phyloP scores from a whole-genome alignment of 2,888 invertebrate species.

The Pyrocoelia pectoralis region DNA sequence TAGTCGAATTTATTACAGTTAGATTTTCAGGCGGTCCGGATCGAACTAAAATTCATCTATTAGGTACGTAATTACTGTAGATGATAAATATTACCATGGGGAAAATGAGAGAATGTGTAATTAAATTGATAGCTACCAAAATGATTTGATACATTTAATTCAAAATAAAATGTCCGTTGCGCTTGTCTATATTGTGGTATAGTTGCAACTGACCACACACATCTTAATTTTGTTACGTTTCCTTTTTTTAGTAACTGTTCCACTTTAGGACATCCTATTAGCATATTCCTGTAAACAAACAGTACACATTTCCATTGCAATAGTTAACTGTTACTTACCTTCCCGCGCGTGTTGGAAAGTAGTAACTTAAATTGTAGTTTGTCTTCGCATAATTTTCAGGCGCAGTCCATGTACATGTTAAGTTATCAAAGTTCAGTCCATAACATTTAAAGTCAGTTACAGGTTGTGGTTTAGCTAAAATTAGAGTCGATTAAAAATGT shows the following conservation, averaged over 20 bases:
- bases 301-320: not conserved
- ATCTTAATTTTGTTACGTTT: constrained; percentile 52
- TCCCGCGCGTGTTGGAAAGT: constrained; percentile 57
- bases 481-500: not conserved
- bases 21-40: constrained; percentile 63
- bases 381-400: constrained; percentile 67
- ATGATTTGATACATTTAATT: constrained; percentile 67
- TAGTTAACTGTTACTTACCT: constrained; percentile 45
- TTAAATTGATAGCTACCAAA: constrained; percentile 66
- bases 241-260: constrained; percentile 33
- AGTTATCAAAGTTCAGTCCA: constrained; percentile 75
- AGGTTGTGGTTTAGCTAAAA: constrained; percentile 67
- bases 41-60: constrained; percentile 54
- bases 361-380: constrained; percentile 63
- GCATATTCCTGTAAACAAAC: constrained; percentile 12
- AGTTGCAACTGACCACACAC: constrained; percentile 63
- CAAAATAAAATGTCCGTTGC: constrained; percentile 65
- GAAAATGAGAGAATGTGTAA: constrained; percentile 68
- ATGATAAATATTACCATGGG: constrained; percentile 55
- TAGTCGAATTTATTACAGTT: constrained; percentile 58
- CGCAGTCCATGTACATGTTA: constrained; percentile 78
- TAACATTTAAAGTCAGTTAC: constrained; percentile 77
- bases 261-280: constrained; percentile 17
- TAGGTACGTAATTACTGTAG: constrained; percentile 12
- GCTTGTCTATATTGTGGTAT: constrained; percentile 65